A percentile compares a stretch with the other conserved stretches of the same genome.
phyloP scores from a whole-genome alignment of 2,888 invertebrate species.

The Microplitis deprimator region DNA sequence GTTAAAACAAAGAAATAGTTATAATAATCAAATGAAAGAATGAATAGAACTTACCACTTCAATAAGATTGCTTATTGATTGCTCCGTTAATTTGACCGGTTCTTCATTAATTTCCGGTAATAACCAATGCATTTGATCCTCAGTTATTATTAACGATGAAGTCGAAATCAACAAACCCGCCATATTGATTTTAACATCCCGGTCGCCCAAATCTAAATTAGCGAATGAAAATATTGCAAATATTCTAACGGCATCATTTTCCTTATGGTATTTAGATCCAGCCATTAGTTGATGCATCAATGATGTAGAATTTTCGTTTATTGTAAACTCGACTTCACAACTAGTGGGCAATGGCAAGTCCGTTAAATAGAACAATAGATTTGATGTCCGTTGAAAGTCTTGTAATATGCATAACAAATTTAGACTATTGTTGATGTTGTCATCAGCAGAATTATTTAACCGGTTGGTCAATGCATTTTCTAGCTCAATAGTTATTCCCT shows the following conservation, averaged over 20 bases:
- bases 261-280: slow-evolving; percentile 62
- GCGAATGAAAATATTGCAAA: slow-evolving; percentile 72
- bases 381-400: slow-evolving; percentile 74
- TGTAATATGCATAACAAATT: slow-evolving; percentile 71
- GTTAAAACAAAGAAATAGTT: no score
- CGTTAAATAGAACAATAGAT: slow-evolving; percentile 72
- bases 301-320: slow-evolving; percentile 63
- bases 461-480: slow-evolving; percentile 65
- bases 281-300: slow-evolving; percentile 60
- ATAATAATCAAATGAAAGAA: no score
- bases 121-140: slow-evolving; percentile 72
- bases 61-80: slow-evolving; percentile 74
- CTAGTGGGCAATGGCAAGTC: slow-evolving; percentile 70
- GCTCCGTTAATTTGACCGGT: slow-evolving; percentile 67
- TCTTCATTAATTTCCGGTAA: slow-evolving; percentile 60
- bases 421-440: slow-evolving; percentile 25
- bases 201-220: slow-evolving; percentile 63
- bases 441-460: slow-evolving; percentile 58
- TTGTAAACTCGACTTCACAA: slow-evolving; percentile 69
- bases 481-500: slow-evolving; percentile 73
- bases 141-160: slow-evolving; percentile 71
- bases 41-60: slow-evolving; percentile 70
- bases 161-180: slow-evolving; percentile 63
- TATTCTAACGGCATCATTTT: slow-evolving; percentile 64
- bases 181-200: slow-evolving; percentile 55